phyloP scores from a whole-genome alignment of 2,888 invertebrate species.

The Tenthredo livida region DNA sequence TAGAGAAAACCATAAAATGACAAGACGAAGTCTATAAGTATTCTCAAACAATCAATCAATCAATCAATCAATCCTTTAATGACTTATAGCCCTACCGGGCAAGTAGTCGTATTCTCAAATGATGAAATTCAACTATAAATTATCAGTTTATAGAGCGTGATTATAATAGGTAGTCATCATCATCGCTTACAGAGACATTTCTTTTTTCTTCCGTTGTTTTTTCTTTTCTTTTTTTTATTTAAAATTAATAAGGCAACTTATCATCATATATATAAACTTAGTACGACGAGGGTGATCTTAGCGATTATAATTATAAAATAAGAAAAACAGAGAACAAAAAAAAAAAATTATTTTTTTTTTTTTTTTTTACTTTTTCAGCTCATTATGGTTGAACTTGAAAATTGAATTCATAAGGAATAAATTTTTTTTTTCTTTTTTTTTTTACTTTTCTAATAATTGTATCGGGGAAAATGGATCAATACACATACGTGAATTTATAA shows the following conservation, averaged over 20 bases:
- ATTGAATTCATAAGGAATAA: no score
- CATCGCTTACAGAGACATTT: background rate
- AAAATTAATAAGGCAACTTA: conserved; percentile 47
- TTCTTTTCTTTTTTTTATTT: background rate
- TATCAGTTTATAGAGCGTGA: background rate
- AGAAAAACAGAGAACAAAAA: background rate
- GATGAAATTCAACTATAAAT: background rate
- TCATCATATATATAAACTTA: background rate
- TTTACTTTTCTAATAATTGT: background rate
- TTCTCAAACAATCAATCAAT: no score
- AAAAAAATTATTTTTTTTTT: background rate
- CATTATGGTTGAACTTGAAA: no score
- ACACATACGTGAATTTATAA: background rate
- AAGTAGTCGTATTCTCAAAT: background rate
- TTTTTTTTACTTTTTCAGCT: no score
- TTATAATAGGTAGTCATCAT: background rate
- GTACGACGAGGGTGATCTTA: background rate
- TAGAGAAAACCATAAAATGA: no score
- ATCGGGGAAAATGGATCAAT: background rate
- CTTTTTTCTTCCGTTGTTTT: background rate
- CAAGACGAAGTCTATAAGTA: background rate
- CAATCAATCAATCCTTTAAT: no score
- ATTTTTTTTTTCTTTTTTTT: background rate
- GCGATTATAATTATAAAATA: background rate
- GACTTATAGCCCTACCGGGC: no score